phyloP scores from a whole-genome alignment of 2,113 vertebrate species.

The Oryzias celebensis region DNA sequence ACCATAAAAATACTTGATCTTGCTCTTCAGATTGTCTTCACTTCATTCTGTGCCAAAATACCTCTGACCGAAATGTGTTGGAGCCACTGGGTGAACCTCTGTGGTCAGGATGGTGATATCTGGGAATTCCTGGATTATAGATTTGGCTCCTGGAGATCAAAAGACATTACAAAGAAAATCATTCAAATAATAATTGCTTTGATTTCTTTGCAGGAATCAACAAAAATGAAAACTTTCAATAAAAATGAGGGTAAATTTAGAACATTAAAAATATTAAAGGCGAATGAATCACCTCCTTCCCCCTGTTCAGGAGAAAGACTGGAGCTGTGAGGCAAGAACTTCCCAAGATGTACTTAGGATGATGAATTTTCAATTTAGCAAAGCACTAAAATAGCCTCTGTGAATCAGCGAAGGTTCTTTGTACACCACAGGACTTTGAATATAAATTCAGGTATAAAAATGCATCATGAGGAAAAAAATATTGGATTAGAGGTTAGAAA shows the following conservation, averaged over 20 bases:
- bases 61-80: conserved; percentile 96
- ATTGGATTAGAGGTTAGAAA: neutral
- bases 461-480: neutral
- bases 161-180: neutral
- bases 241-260: too few species aligned
- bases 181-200: neutral
- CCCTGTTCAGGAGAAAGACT: too few species aligned
- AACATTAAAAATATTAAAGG: too few species aligned
- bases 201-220: too few species aligned
- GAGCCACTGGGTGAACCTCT: conserved; percentile 93
- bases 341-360: too few species aligned
- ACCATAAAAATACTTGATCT: conserved; percentile 34
- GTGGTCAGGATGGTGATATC: conserved; percentile 97
- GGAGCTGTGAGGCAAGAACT: too few species aligned
- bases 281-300: too few species aligned
- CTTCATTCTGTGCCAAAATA: conserved; percentile 95
- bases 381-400: neutral
- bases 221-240: too few species aligned
- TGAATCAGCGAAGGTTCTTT: neutral
- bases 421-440: neutral
- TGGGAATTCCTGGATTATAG: conserved; percentile 96
- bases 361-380: neutral
- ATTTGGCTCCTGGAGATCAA: conserved; percentile 85
- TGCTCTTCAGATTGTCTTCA: conserved; percentile 43
- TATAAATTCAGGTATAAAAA: neutral